Conservation (phyloP, 2,797 vertebrate species). For the Dallia pectoralis region DNA sequence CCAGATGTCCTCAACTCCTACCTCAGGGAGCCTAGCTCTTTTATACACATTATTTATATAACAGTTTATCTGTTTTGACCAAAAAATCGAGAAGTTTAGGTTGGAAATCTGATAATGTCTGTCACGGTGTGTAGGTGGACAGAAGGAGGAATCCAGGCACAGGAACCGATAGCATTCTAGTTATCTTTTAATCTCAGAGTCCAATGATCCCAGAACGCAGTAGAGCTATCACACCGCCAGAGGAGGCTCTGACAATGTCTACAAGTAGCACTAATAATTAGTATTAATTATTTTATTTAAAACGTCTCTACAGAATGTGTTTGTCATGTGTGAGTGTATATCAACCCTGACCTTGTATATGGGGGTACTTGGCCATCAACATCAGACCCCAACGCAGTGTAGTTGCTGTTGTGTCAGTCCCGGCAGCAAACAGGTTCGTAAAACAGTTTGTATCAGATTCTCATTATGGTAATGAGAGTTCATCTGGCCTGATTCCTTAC, state of each 20-base stretch:
- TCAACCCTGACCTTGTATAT: conserved; percentile 19
- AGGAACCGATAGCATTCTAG: too few relatives aligned
- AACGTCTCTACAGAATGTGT: not conserved
- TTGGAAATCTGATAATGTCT: not conserved
- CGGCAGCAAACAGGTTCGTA: conserved; percentile 22
- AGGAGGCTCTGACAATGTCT: too few relatives aligned
- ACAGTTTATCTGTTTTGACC: too few relatives aligned
- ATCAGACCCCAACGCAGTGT: conserved; percentile 20
- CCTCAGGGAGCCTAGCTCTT: too few relatives aligned
- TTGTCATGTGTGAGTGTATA: not conserved
- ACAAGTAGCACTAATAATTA: too few relatives aligned
- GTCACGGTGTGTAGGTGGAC: too few relatives aligned
- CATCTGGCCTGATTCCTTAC: conserved; percentile 36
- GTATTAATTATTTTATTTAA: not conserved
- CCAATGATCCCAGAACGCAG: too few relatives aligned
- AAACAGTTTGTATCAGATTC: not conserved
- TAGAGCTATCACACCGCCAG: too few relatives aligned
- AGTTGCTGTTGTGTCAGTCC: conserved; percentile 14
- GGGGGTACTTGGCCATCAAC: conserved; percentile 19
- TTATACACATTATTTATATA: too few relatives aligned
- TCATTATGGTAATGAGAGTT: not conserved
- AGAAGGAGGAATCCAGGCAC: too few relatives aligned
- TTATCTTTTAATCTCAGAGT: too few relatives aligned
- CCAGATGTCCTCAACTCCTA: too few relatives aligned
- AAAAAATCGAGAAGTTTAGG: not conserved